phyloP scores from a whole-genome alignment of 2,888 invertebrate genomes.

The Idaea biselata region DNA sequence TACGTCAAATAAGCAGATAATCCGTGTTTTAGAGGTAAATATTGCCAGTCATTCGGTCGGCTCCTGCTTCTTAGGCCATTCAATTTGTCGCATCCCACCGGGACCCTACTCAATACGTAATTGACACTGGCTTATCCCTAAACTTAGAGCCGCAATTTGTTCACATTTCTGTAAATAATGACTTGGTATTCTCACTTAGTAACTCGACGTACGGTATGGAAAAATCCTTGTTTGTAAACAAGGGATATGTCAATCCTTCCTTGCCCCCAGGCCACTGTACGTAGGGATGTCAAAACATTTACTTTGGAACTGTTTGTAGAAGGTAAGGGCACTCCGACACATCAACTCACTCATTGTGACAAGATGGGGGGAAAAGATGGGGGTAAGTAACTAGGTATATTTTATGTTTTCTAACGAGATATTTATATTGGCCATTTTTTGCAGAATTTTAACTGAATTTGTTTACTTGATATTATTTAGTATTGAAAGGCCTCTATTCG shows the following conservation, averaged over 20 bases:
- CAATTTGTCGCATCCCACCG: constrained; percentile 65
- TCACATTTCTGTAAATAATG: constrained; percentile 60
- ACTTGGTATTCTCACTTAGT: constrained; percentile 47
- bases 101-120: constrained; percentile 75
- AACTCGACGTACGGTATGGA: constrained; percentile 32
- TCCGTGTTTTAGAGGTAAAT: constrained; percentile 62
- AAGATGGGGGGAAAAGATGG: not conserved
- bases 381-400: not conserved
- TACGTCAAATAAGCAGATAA: constrained; percentile 51
- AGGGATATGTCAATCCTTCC: constrained; percentile 29
- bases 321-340: not conserved
- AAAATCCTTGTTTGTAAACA: constrained; percentile 33
- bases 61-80: constrained; percentile 60
- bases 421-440: not conserved
- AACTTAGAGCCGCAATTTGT: constrained; percentile 71
- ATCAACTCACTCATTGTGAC: not conserved
- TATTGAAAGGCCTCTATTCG: not conserved
- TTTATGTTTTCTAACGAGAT: not conserved
- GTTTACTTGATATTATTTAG: too few species aligned
- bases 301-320: constrained; percentile 14
- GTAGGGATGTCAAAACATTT: constrained; percentile 30
- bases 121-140: constrained; percentile 74
- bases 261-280: constrained; percentile 24
- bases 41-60: constrained; percentile 60
- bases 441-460: too few species aligned